phyloP scores from a whole-genome alignment of 2,113 vertebrate genomes.

The Corydoras sp. region DNA sequence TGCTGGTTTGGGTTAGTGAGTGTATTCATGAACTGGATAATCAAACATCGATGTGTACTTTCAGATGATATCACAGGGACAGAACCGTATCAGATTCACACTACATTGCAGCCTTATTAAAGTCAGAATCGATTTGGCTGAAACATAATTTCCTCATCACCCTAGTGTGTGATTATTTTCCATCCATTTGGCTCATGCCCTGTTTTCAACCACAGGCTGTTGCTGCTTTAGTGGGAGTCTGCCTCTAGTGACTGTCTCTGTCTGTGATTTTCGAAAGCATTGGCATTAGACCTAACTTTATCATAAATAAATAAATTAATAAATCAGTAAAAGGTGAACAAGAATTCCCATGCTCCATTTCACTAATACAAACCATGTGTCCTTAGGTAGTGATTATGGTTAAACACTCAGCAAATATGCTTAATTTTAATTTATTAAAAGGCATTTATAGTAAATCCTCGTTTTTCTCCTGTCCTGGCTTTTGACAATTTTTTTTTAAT shows the following conservation, averaged over 20 bases:
- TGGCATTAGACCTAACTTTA: not conserved
- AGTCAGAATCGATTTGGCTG: constrained; percentile 18
- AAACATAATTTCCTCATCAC: constrained; percentile 20
- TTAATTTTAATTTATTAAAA: too few relatives aligned
- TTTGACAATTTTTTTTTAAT: too few relatives aligned
- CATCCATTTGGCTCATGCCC: constrained; percentile 21
- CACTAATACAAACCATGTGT: too few relatives aligned
- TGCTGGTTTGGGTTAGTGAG: not conserved
- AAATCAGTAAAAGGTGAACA: too few relatives aligned
- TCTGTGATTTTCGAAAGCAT: constrained; percentile 6
- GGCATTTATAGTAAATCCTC: too few relatives aligned
- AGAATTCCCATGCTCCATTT: too few relatives aligned
- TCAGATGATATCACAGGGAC: constrained; percentile 19
- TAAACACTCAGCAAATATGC: too few relatives aligned
- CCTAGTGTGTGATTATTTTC: constrained; percentile 30
- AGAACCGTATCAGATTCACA: constrained; percentile 13
- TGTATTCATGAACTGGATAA: not conserved
- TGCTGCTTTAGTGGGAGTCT: constrained; percentile 27
- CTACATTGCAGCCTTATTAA: constrained; percentile 25
- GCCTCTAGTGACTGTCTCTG: constrained; percentile 4
- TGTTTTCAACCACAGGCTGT: constrained; percentile 15
- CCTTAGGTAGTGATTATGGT: too few relatives aligned
- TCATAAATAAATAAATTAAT: constrained; percentile 20
- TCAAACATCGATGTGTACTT: constrained; percentile 2
- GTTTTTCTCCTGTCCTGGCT: too few relatives aligned